Evolutionary conservation across 53 echinoderm and acorn worm genomes (phyloP).

Genomic region (Actinopyga echinites): DNA sequence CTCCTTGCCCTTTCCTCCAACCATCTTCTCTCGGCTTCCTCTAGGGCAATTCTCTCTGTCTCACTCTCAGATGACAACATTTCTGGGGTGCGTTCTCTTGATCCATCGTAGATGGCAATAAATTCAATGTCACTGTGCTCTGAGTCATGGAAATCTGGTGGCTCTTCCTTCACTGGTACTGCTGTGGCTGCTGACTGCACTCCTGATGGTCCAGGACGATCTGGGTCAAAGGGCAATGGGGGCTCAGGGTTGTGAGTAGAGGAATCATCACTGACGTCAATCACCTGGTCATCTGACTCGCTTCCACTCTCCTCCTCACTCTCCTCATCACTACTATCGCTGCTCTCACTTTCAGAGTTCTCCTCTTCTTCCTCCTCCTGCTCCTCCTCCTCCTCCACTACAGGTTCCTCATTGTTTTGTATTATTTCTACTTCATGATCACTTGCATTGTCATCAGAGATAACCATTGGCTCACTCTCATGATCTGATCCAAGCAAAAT

Average conservation of each 20-base stretch:
- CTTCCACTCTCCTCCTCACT: neutral
- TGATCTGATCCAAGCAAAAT: slow-evolving; percentile 65
- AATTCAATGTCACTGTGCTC: slow-evolving; percentile 74
- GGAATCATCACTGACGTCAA: slow-evolving; percentile 51
- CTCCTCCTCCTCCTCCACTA: neutral
- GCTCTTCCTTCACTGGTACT: slow-evolving; percentile 6
- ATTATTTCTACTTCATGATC: slow-evolving; percentile 5
- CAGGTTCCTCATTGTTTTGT: neutral
- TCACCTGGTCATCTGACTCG: neutral
- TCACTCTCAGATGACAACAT: slow-evolving; percentile 50
- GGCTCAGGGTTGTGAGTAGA: slow-evolving; percentile 87
- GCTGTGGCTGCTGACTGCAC: neutral
- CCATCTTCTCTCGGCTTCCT: slow-evolving; percentile 4
- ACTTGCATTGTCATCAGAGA: slow-evolving; percentile 55
- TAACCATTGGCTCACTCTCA: slow-evolving; percentile 72
- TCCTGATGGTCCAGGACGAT: slow-evolving; percentile 54
- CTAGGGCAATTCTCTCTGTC: slow-evolving; percentile 36
- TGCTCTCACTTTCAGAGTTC: slow-evolving; percentile 4
- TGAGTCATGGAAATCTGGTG: slow-evolving; percentile 16
- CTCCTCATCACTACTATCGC: slow-evolving; percentile 7
- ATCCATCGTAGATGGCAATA: slow-evolving; percentile 69
- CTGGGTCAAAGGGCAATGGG: slow-evolving; percentile 44
- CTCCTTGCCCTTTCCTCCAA: slow-evolving; percentile 21
- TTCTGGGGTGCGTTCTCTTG: slow-evolving; percentile 70
- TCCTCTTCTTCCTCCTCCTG: neutral